Evolutionary conservation across 2,797 vertebrate genomes (phyloP).

Genomic region (Argyrosomus regius): DNA sequence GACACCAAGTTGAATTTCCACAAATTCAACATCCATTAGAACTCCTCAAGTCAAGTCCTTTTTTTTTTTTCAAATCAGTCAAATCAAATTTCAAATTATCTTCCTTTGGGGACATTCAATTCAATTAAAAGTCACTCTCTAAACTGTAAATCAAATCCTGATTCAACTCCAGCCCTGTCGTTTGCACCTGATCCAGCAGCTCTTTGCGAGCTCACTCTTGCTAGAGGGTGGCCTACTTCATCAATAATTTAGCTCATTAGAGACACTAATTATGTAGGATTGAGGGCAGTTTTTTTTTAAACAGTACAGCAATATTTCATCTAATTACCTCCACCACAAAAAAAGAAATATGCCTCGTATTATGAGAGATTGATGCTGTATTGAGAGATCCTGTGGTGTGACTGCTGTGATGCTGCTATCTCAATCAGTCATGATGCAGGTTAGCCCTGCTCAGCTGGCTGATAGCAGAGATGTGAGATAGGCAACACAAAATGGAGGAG

Average conservation of each 20-base stretch:
- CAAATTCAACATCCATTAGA: no score
- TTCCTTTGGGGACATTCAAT: slow-evolving; percentile 24
- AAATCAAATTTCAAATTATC: neutral
- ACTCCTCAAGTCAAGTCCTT: no score
- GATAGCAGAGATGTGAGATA: slow-evolving; percentile 78
- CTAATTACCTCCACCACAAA: slow-evolving; percentile 20
- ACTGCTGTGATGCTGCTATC: slow-evolving; percentile 13
- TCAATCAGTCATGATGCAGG: slow-evolving; percentile 47
- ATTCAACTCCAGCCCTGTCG: slow-evolving; percentile 15
- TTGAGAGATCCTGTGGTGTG: slow-evolving; percentile 5
- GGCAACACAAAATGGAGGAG: slow-evolving; percentile 81
- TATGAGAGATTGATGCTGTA: slow-evolving; percentile 41
- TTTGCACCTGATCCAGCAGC: slow-evolving; percentile 63
- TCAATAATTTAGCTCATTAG: slow-evolving; percentile 80
- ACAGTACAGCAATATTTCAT: slow-evolving; percentile 52
- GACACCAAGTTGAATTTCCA: no score
- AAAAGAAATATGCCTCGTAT: slow-evolving; percentile 20
- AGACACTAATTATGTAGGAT: slow-evolving; percentile 69
- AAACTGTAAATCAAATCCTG: slow-evolving; percentile 44
- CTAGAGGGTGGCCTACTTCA: slow-evolving; percentile 74
- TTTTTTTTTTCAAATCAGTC: neutral
- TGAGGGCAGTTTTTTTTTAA: slow-evolving; percentile 47
- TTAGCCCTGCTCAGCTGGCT: slow-evolving; percentile 77
- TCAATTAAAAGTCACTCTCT: slow-evolving; percentile 27
- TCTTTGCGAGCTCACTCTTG: slow-evolving; percentile 45